Base-by-base conservation (phyloP, 2,797 vertebrate genomes). In the Staurois parvus region DNA sequence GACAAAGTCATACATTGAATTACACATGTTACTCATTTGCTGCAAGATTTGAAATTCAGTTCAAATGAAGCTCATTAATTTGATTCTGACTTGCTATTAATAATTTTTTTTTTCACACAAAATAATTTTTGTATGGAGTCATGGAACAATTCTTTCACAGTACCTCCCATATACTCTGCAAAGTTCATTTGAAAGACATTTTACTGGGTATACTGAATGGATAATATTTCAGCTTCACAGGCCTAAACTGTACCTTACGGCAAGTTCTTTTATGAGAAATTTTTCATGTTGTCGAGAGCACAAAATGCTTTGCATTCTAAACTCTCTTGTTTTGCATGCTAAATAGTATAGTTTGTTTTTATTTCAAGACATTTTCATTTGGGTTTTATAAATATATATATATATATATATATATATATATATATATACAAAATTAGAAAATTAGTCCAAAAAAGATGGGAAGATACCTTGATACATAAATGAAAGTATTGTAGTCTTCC, bases 181-280 rank as follows among this genome's bases (percentile, higher is more conserved):
- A 72, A 83, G 72, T 74, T 83, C 80, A 83, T 83, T 59, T 83
- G 72, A 83, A 83, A 83, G 80, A 83, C 80, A 82, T 82, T 82
- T 82, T 34, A 74, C 70, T 73, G 69, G 29, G 52, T 83, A 64
- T 67, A 74, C 80, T 74, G 59, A 83, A 42, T 74, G 45, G 70
- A 82, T 74, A 75, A 75, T 83, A 67, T 62, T 82, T 73, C 56
- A 66, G 52, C 80, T 75, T 66, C 56, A 83, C 59, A 40, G 42
- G 59, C 56, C 56, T 26, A 83, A 75, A 75, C 40, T 62, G n/a
- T 83, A 66, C 80, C 80, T 73, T 48, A 30, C 30, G 70, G 80
- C 80, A 74, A 83, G 26, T 74, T 48, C 80, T 83, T 83, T 83
- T 67, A 83, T 83, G 56, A 66, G 19, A 45, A 64, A 72, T 66